These are phyloP conservation scores for Cataglyphis rosenhaueri DNA, from an alignment of 2,888 invertebrate species.

Conservation along the genomic window DNA sequence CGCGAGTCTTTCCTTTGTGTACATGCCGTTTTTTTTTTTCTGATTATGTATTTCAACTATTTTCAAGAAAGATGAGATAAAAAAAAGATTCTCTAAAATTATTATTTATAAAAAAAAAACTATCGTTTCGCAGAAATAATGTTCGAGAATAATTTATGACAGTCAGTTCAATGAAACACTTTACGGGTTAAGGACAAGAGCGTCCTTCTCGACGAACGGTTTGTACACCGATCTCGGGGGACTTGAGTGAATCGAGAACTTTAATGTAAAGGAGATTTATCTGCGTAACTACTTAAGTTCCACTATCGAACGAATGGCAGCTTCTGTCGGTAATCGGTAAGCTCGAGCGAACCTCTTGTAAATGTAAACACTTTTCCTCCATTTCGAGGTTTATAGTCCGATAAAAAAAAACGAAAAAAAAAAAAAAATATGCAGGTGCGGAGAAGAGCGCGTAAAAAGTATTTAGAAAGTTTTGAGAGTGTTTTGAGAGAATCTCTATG, in stretches of 20 bases:
- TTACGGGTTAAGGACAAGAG: not conserved
- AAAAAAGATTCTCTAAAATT: not conserved
- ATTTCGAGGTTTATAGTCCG: conserved; percentile 1
- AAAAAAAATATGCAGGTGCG: conserved; percentile 12
- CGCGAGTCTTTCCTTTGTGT: not conserved
- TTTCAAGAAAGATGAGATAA: too few species aligned
- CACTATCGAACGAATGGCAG: conserved; percentile 5
- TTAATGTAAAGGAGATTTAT: conserved; percentile 37
- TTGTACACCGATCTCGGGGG: not conserved
- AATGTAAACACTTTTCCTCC: conserved; percentile 13
- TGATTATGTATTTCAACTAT: not conserved
- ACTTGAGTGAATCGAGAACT: conserved; percentile 13
- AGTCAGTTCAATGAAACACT: conserved; percentile 8
- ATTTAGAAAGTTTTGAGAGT: conserved; percentile 33
- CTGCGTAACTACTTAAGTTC: conserved; percentile 26
- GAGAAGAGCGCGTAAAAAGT: conserved; percentile 36
- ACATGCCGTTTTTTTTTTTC: not conserved
- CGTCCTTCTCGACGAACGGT: not conserved
- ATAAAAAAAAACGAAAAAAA: not conserved
- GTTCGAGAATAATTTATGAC: conserved; percentile 7
- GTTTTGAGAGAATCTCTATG: not conserved
- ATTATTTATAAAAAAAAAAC: not conserved
- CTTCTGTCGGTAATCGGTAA: conserved; percentile 24
- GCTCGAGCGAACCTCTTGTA: not conserved
- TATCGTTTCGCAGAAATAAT: not conserved